Evolutionary conservation across 2,797 vertebrate species (phyloP), one percentile per base, ranked within the genome.

Genomic region (Emydoidea blandingii): DNA sequence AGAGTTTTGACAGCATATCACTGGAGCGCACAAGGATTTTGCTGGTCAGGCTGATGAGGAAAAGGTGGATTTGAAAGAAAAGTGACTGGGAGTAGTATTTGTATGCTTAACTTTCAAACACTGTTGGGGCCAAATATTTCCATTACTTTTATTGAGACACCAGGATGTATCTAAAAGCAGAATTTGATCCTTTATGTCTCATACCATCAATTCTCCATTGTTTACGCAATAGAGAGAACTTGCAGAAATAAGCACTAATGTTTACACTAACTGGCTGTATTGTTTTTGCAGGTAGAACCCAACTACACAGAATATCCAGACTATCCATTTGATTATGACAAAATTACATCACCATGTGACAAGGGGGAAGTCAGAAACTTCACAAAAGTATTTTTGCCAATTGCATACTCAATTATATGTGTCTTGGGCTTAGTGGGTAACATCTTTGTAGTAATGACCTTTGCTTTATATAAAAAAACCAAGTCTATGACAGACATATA

Each of bases 401-500:
- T 94, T 0, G 80, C 31, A 0, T 98, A 99, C 96, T 98, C 99
- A 0, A 9, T 99, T 83, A 99, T 99, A 85, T 99, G 98, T 74
- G 31, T 99, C 47, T 93, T 98, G 0, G 99, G 99, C 44, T 95
- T 99, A 0, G 41, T 99, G 44, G 99, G 99, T 3, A 99, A 99
- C 93, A 47, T 96, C 9, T 98, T 99, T 89, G 99, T 99, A 34
- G 98, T 99, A 90, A 29, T 98, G 79, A 99, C 99, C 81, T 99
- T 99, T 6, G 97, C 98, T 56, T 98, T 98, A 34, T 99, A 99
- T n/a, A 99, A 99, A 97, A 98, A 97, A 92, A 87, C 98, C 88
- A 99, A 98, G 94, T 99, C 99, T 50, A 99, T 99, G 99, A 99
- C 99, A 0, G 99, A 99, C 6, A 96, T 99, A 2, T 99, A 98